Conservation (phyloP, 2,113 vertebrate species). For the Pipra filicauda region DNA sequence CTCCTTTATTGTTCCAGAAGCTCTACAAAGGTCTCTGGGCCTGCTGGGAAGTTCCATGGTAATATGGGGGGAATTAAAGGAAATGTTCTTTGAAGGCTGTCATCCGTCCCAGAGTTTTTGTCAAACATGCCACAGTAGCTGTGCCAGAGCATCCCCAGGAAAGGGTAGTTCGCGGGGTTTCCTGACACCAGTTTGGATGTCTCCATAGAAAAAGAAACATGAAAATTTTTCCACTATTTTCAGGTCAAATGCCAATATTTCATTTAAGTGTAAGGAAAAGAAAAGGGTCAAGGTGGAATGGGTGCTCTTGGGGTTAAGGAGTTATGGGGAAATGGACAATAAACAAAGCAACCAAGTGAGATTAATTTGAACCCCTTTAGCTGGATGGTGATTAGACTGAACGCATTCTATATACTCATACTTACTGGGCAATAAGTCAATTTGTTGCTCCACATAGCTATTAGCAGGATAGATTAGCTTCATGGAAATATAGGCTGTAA, state of each 20-base stretch:
- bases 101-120: background rate
- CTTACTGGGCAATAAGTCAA: background rate
- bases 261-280: background rate
- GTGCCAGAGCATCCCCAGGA: background rate
- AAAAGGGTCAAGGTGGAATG: background rate
- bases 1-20: background rate
- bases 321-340: background rate
- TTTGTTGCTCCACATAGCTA: slow-evolving; percentile 17
- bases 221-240: background rate
- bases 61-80: background rate
- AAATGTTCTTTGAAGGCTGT: background rate
- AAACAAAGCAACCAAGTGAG: background rate
- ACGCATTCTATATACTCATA: background rate
- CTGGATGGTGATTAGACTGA: background rate
- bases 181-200: background rate
- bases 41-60: background rate
- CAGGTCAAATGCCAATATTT: background rate
- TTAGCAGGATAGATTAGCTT: background rate
- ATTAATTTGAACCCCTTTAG: background rate
- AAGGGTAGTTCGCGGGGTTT: background rate
- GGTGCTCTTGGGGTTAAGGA: background rate
- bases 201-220: background rate
- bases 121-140: background rate
- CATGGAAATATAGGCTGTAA: background rate
- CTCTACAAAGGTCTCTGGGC: background rate